A percentile compares a stretch with the other conserved stretches of the same genome.
Evolutionary conservation across 2,797 vertebrate genomes (phyloP).

Genomic region (Babyrousa celebensis): DNA sequence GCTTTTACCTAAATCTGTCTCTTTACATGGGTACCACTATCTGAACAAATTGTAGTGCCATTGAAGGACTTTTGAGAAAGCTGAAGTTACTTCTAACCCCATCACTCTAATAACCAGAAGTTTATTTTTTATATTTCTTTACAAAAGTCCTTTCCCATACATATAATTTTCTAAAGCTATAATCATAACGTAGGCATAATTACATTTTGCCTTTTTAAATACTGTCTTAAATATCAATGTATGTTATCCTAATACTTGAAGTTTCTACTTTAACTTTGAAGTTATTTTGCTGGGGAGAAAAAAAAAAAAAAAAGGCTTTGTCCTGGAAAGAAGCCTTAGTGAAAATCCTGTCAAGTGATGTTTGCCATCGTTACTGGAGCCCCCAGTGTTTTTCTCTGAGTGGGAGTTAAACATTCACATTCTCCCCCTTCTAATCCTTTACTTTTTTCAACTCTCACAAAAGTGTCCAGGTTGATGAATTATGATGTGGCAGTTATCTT

Average conservation of each 20-base stretch:
- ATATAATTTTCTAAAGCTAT: constrained; percentile 22
- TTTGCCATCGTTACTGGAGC: neutral
- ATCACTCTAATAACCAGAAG: neutral
- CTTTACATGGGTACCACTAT: neutral
- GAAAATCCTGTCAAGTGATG: neutral
- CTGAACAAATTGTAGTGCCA: neutral
- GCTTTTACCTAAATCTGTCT: neutral
- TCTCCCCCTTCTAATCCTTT: neutral
- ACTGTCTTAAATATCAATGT: neutral
- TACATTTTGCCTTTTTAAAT: neutral
- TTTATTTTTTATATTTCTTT: neutral
- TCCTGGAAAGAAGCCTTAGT: constrained; percentile 4
- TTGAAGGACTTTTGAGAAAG: neutral
- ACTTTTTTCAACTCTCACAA: constrained; percentile 12
- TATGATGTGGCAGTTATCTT: constrained; percentile 6
- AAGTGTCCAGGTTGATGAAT: constrained; percentile 48
- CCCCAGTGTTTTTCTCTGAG: neutral
- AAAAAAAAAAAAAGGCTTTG: neutral
- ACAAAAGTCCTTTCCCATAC: neutral
- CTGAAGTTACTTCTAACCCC: neutral
- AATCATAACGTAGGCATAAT: neutral
- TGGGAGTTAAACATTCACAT: constrained; percentile 26
- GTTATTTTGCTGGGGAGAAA: neutral
- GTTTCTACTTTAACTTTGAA: constrained; percentile 40
- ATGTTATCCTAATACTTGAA: neutral